A percentile compares a stretch with the other conserved stretches of the same genome.
Conservation (phyloP, 2,888 invertebrate species). For the Ceraclea dissimilis region DNA sequence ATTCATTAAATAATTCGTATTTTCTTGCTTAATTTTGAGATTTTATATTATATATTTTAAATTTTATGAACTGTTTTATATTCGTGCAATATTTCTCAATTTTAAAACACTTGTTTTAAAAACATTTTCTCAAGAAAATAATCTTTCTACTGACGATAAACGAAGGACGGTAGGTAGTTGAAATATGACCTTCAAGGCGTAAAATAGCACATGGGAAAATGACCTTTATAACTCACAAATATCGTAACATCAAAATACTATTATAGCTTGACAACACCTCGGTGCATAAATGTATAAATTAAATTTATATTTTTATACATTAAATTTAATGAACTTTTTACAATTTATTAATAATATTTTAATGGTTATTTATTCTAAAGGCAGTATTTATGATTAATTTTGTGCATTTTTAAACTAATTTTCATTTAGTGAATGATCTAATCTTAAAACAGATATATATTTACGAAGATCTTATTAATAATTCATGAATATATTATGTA, state of each 20-base stretch:
- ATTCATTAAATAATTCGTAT: too few species aligned
- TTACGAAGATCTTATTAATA: too few species aligned
- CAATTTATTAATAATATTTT: too few species aligned
- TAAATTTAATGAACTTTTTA: not conserved
- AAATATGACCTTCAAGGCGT: slow-evolving; percentile 22
- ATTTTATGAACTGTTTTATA: too few species aligned
- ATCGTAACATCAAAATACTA: not conserved
- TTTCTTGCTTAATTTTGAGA: too few species aligned
- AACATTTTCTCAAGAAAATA: too few species aligned
- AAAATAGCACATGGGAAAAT: slow-evolving; percentile 15
- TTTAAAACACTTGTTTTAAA: too few species aligned
- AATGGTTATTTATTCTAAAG: not conserved
- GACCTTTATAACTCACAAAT: slow-evolving; percentile 12
- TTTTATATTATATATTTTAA: too few species aligned
- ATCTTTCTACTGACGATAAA: not conserved
- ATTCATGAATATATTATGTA: too few species aligned
- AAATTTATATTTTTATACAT: slow-evolving; percentile 6
- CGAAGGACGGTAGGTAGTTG: slow-evolving; percentile 7
- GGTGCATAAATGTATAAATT: slow-evolving; percentile 12
- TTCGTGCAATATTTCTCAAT: too few species aligned
- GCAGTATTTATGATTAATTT: not conserved
- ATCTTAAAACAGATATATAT: too few species aligned
- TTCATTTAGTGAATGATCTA: too few species aligned
- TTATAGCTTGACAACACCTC: not conserved
- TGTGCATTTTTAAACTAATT: not conserved